These are phyloP conservation scores for Ophonus ardosiacus DNA, from an alignment of 2,888 invertebrate genomes.

Conservation along the genomic window DNA sequence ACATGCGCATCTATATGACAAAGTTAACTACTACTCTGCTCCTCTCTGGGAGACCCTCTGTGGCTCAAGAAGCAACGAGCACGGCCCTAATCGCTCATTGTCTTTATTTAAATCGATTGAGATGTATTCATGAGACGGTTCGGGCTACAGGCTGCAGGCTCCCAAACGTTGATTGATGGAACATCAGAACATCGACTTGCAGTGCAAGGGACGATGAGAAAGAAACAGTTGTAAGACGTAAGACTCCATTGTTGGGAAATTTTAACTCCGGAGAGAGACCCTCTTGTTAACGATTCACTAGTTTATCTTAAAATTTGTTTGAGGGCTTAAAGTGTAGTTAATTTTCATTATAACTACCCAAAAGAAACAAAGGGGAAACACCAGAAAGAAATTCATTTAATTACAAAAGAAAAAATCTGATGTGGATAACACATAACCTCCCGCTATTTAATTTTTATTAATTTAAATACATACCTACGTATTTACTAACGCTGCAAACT, in stretches of 20 bases:
- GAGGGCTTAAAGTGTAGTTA: constrained; percentile 19
- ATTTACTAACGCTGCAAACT: no score
- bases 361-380: constrained; percentile 7
- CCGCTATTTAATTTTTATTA: no score
- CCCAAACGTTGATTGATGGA: constrained; percentile 60
- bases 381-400: neutral
- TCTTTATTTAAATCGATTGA: constrained; percentile 63
- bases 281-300: constrained; percentile 13
- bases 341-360: constrained; percentile 15
- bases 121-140: constrained; percentile 60
- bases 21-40: constrained; percentile 69
- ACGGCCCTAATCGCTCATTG: constrained; percentile 59
- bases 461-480: no score
- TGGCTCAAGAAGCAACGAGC: constrained; percentile 11
- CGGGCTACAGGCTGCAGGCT: constrained; percentile 12
- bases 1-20: constrained; percentile 73
- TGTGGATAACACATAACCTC: neutral
- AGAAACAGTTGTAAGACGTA: constrained; percentile 5
- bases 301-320: constrained; percentile 17
- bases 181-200: constrained; percentile 44
- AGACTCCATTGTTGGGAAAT: constrained; percentile 5
- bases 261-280: neutral
- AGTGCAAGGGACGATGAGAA: neutral
- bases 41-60: neutral
- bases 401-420: neutral